Conservation (phyloP, 1,140 invertebrate genomes). For the Formica selysi region DNA sequence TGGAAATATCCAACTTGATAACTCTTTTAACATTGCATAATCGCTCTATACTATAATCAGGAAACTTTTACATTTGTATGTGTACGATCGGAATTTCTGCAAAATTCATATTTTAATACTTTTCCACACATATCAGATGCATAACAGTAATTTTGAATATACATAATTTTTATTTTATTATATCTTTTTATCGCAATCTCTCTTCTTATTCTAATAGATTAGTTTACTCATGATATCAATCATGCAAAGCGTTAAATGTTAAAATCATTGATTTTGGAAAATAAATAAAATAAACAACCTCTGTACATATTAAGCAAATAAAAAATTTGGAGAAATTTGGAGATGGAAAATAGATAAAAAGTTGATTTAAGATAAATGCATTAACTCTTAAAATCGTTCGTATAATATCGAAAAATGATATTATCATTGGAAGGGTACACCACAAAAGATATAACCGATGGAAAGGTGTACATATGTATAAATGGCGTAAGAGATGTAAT, state of each 20-base stretch:
- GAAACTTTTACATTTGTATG: background rate
- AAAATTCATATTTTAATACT: background rate
- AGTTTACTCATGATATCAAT: background rate
- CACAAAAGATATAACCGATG: background rate
- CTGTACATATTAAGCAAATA: background rate
- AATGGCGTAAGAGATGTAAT: background rate
- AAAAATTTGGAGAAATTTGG: background rate
- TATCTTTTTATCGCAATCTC: too few species aligned
- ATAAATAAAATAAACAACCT: background rate
- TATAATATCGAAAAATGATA: conserved; percentile 1
- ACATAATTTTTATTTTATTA: background rate
- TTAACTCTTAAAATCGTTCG: too few species aligned
- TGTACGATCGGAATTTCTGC: background rate
- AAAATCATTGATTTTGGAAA: background rate
- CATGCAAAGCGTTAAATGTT: background rate
- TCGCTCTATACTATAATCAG: background rate
- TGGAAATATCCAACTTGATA: conserved; percentile 45
- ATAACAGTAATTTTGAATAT: background rate
- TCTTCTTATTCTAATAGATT: too few species aligned
- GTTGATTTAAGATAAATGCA: background rate
- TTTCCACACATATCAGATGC: background rate
- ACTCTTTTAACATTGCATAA: conserved; percentile 43
- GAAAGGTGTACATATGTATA: background rate
- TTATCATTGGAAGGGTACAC: background rate
- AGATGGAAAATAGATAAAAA: background rate